Evolutionary conservation across 2,888 invertebrate species (phyloP), one percentile per base, ranked within the genome.

Genomic region (Epinotia nisella): DNA sequence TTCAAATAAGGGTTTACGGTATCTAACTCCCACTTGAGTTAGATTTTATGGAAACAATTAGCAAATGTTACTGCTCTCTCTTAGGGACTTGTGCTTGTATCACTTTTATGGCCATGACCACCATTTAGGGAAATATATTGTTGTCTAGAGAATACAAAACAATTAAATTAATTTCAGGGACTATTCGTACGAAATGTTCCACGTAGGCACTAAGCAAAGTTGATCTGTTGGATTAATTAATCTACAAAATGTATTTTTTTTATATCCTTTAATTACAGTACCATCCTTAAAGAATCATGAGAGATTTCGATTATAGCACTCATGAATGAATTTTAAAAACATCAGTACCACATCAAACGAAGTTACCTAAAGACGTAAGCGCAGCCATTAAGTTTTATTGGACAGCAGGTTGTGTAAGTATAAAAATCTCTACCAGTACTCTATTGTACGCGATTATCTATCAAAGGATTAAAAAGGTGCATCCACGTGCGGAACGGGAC

Each of bases 131-230:
- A 65, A 71, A 65, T 21, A 59, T 58, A 65, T 49, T 58, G 58
- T 70, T 64, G 56, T 51, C 29, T 70, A 71, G 58, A 51, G 19
- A 71, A 59, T 71, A 71, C 64, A 65, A 70, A 56, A 2, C 19
- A 59, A 49, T 41, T 41, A 53, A 59, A 59, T n/a, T 13, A 39
- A 59, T 59, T 17, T 39, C 2, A 3, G 29, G 39, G 59, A 39
- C 59, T 39, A 39, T 24, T 24, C 45, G 41, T 21, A 19, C 19
- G 39, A 45, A 61, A 45, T 45, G 41, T 45, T 3, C 15, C 61
- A 45, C 19, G 61, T 35, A 59, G 35, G 21, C 15, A 55, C 49
- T 69, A 51, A 49, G 17, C 29, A 65, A 65, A 55, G 15, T 60
- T 53, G 59, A 60, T 68, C 59, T 68, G 68, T 69, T 69, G n/a